Percentiles rank a stretch among this genome's conserved stretches.
Evolutionary conservation across 2,797 vertebrate species (phyloP).

Genomic region (Rhinatrema bivittatum): DNA sequence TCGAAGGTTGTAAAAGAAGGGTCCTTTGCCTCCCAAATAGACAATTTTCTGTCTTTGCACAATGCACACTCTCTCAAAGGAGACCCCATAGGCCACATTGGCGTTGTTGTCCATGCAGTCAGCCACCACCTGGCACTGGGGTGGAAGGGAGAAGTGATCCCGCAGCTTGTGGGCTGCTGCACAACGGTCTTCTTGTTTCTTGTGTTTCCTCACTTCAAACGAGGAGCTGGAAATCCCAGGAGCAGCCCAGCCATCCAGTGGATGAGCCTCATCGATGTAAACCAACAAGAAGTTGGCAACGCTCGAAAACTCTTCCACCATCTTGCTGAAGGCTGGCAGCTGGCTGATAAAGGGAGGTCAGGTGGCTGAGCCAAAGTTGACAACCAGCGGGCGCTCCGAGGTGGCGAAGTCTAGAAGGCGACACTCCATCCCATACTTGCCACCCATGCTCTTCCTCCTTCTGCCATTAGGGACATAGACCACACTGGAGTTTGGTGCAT

Average conservation of each 20-base stretch:
- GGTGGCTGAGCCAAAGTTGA: slow-evolving; percentile 95
- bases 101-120: slow-evolving; percentile 97
- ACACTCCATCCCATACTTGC: slow-evolving; percentile 54
- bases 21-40: slow-evolving; percentile 90
- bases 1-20: slow-evolving; percentile 88
- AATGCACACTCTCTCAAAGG: slow-evolving; percentile 90
- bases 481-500: slow-evolving; percentile 90
- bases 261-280: slow-evolving; percentile 96
- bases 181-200: slow-evolving; percentile 82
- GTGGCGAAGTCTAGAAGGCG: slow-evolving; percentile 87
- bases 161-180: slow-evolving; percentile 79
- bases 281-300: slow-evolving; percentile 94
- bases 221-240: slow-evolving; percentile 72
- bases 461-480: slow-evolving; percentile 62
- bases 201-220: slow-evolving; percentile 83
- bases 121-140: slow-evolving; percentile 85
- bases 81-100: slow-evolving; percentile 88
- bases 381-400: slow-evolving; percentile 81
- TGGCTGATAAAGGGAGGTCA: slow-evolving; percentile 95
- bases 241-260: slow-evolving; percentile 89
- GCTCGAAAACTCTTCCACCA: slow-evolving; percentile 89
- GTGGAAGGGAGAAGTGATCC: slow-evolving; percentile 79
- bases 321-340: slow-evolving; percentile 82
- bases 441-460: slow-evolving; percentile 30
- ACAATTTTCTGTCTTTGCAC: slow-evolving; percentile 86